phyloP scores from a whole-genome alignment of 2,797 vertebrate species.

The Botia kubotai region DNA sequence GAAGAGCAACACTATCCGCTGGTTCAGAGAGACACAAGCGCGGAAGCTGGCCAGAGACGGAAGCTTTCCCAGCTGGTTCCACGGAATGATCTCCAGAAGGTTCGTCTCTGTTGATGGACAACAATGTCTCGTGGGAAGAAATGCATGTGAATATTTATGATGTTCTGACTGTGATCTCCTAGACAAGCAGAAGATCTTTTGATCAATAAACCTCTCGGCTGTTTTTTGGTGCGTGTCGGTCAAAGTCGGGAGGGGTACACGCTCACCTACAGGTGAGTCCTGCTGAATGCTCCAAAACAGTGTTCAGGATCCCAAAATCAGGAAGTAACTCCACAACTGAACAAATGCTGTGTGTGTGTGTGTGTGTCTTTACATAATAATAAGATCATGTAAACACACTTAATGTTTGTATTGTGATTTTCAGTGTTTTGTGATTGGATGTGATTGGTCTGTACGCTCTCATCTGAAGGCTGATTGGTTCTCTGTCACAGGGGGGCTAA shows the following conservation, averaged over 20 bases:
- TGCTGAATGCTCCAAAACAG: not conserved
- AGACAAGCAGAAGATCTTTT: slow-evolving; percentile 73
- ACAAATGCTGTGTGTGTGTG: not conserved
- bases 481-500: slow-evolving; percentile 60
- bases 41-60: slow-evolving; percentile 74
- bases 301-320: not conserved
- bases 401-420: too few species aligned
- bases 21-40: slow-evolving; percentile 81
- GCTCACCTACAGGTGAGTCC: slow-evolving; percentile 66
- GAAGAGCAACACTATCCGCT: slow-evolving; percentile 74
- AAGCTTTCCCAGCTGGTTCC: slow-evolving; percentile 78
- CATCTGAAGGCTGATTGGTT: not conserved
- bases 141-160: not conserved
- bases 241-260: slow-evolving; percentile 73
- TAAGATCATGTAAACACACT: too few species aligned
- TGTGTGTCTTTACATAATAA: too few species aligned
- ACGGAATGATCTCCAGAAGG: slow-evolving; percentile 80
- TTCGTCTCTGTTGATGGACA: slow-evolving; percentile 46
- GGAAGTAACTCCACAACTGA: not conserved
- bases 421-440: too few species aligned
- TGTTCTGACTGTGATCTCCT: not conserved
- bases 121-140: not conserved
- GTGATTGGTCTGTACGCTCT: too few species aligned
- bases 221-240: slow-evolving; percentile 72
- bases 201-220: slow-evolving; percentile 65